Percentiles rank a stretch among this genome's conserved stretches.
Conservation (phyloP, 2,113 vertebrate genomes). For the Mesoclemmys tuberculata region DNA sequence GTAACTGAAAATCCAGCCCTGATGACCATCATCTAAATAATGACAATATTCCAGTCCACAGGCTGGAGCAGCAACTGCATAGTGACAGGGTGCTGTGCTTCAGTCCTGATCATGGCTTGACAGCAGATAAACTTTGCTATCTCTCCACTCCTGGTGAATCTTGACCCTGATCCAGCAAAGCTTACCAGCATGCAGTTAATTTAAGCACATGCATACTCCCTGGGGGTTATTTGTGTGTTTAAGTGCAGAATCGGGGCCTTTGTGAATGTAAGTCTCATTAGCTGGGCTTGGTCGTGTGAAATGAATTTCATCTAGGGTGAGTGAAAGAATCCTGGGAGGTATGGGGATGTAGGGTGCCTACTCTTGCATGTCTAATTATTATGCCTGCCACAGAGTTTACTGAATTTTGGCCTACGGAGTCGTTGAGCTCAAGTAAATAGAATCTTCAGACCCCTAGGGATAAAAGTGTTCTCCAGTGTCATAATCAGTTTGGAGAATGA, state of each 20-base stretch:
- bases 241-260: background rate
- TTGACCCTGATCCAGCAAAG: background rate
- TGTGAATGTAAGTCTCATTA: accelerated
- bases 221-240: accelerated
- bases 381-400: accelerated
- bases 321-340: accelerated
- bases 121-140: background rate
- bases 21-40: background rate
- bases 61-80: accelerated
- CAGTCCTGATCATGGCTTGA: background rate
- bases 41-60: background rate
- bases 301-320: accelerated
- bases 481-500: background rate
- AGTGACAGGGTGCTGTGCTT: accelerated
- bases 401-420: background rate
- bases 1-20: no score
- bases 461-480: background rate
- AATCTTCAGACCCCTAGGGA: background rate
- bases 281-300: background rate
- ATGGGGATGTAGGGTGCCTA: accelerated
- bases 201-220: accelerated
- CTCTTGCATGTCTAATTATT: background rate
- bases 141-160: accelerated
- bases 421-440: background rate
- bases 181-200: accelerated